Evolutionary conservation across 2,888 invertebrate genomes (phyloP), one percentile per base, ranked within the genome.

Genomic region (Trichacis sp.): DNA sequence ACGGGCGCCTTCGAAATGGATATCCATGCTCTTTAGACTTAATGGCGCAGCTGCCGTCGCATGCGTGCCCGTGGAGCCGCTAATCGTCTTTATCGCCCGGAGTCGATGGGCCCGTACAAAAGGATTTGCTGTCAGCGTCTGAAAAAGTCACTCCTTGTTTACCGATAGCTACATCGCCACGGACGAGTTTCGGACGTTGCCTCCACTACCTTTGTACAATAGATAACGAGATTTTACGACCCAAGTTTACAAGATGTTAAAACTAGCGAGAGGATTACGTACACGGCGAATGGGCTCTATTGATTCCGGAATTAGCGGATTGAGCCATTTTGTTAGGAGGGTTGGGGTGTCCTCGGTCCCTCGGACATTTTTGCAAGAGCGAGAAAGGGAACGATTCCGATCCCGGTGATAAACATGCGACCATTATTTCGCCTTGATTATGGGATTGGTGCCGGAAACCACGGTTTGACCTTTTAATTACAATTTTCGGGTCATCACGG

Each of bases 11-110:
- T n/a, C n/a, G n/a, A n/a, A n/a, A n/a, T n/a, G 24, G 12, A n/a
- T 29, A 1, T 15, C 4, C 6, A n/a, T n/a, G 12, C 11, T 14
- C 1, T 2, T 1, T 56, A 55, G 4, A 5, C 24, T 24, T 53
- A 60, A 59, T 29, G 58, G 57, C 71, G 76, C 77, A 78, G 77
- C 77, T 77, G 76, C 75, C 70, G 75, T 74, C 72, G 69, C 72
- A 70, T 71, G 63, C 70, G 59, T 58, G 57, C 47, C 53, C 52
- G 47, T 60, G 52, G 14, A 53, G 20, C 38, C 60, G 47, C 67
- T 71, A 67, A 67, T 71, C 64, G 62, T 67, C 58, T 65, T 51
- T 53, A 61, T 63, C 62, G 64, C 61, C 59, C 59, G 52, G 61
- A 61, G 59, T 62, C 70, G 68, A 63, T 63, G 64, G 64, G 62